phyloP scores from a whole-genome alignment of 92 coral and sea anemone genomes.

The Epizoanthus illoricatus region DNA sequence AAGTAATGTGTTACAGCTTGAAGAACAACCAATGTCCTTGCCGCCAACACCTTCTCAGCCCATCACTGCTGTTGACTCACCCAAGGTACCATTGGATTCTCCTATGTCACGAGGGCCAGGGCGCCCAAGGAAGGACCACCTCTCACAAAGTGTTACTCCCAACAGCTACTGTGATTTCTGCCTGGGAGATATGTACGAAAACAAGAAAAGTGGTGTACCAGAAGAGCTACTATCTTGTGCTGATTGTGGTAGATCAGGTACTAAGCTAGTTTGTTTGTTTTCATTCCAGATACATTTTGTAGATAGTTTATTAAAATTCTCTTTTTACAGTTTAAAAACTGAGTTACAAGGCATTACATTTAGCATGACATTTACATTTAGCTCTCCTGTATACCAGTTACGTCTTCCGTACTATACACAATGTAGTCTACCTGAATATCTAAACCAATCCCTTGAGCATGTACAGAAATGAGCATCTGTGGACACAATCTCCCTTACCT shows the following conservation, averaged over 20 bases:
- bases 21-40: constrained; percentile 56
- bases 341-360: no score
- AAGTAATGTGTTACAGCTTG: constrained; percentile 44
- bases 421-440: no score
- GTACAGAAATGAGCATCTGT: no score
- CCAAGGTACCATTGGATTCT: constrained; percentile 61
- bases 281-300: no score
- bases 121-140: constrained; percentile 59
- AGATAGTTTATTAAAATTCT: no score
- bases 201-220: constrained; percentile 83
- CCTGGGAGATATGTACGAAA: constrained; percentile 84
- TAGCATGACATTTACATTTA: no score
- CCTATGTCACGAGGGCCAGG: constrained; percentile 61
- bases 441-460: no score
- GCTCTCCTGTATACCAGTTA: no score
- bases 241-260: constrained; percentile 99
- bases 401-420: no score
- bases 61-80: constrained; percentile 63
- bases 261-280: background rate
- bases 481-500: no score
- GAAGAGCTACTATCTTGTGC: constrained; percentile 97
- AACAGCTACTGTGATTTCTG: constrained; percentile 98
- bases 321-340: no score
- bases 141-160: constrained; percentile 63
- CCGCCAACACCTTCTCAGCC: constrained; percentile 61